Evolutionary conservation across 1,140 invertebrate genomes (phyloP).

Genomic region (Antheraea pernyi): DNA sequence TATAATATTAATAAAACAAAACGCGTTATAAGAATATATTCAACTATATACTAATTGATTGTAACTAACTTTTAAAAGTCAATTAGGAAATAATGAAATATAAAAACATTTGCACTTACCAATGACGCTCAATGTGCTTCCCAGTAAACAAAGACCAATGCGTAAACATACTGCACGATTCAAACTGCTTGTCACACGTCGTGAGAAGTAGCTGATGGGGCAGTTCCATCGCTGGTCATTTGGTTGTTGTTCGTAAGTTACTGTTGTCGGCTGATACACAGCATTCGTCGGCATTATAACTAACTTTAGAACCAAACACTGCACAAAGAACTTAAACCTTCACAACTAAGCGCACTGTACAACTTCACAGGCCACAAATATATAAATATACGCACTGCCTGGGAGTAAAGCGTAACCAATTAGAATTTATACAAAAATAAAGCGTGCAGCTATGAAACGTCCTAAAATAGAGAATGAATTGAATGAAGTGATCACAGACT

Average conservation of each 20-base stretch:
- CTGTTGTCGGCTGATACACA: slow-evolving; percentile 86
- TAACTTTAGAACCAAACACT: slow-evolving; percentile 20
- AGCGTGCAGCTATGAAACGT: not conserved
- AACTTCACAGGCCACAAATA: slow-evolving; percentile 19
- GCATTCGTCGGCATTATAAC: slow-evolving; percentile 82
- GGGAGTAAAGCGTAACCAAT: slow-evolving; percentile 12
- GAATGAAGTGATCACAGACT: not conserved
- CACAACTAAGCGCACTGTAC: slow-evolving; percentile 26
- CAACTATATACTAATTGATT: not conserved
- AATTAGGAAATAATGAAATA: not conserved
- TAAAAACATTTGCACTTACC: slow-evolving; percentile 45
- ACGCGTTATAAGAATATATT: no score
- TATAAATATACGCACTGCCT: slow-evolving; percentile 20
- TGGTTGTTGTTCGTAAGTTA: slow-evolving; percentile 83
- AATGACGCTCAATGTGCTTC: slow-evolving; percentile 64
- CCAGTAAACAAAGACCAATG: slow-evolving; percentile 59
- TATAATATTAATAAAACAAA: no score
- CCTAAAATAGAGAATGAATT: slow-evolving; percentile 4
- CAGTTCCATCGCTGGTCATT: slow-evolving; percentile 76
- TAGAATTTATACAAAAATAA: slow-evolving; percentile 7
- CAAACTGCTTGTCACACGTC: slow-evolving; percentile 75
- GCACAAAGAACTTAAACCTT: slow-evolving; percentile 29
- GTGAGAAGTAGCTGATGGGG: slow-evolving; percentile 81
- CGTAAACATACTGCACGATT: slow-evolving; percentile 71
- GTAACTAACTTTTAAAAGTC: not conserved